Evolutionary conservation across 2,797 vertebrate genomes (phyloP), one percentile per base, ranked within the genome.

Genomic region (Scleropages formosus): DNA sequence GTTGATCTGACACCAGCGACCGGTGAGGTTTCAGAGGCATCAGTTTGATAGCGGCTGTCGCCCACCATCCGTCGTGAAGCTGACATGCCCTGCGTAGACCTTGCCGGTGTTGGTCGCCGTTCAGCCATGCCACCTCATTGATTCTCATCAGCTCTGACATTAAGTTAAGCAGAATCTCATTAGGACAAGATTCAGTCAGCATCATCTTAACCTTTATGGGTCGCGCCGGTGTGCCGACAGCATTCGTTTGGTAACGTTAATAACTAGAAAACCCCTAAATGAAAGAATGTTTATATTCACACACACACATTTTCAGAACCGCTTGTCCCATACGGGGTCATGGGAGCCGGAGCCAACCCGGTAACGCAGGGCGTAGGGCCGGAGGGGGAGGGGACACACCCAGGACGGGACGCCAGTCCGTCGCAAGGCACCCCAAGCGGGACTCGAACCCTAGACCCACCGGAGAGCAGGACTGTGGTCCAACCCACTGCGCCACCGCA

Each of bases 81-180:
- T 16, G 68, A 46, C 44, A 47, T 44, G 47, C 65, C 46, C 15
- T 65, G 46, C n/a, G n/a, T n/a, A n/a, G n/a, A 56, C 11, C 53
- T n/a, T 8, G 58, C 27, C 47, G 20, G 16, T 47, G 59, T 81
- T 82, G 81, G 81, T 78, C 85, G 75, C 74, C 90, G 85, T 83
- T 84, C 84, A 87, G 84, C 86, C 87, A 85, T 85, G 85, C 86
- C 86, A 88, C 84, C 89, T 87, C 88, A 22, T 22, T 86, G 86
- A 85, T 87, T 88, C 88, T 90, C 90, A 92, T 89, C 85, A 84
- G 84, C 88, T 87, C 85, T 91, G 87, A 91, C 89, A 89, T 88
- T 85, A 87, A 85, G 83, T 87, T 89, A 90, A 91, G 88, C 89
- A 90, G 89, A 88, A 91, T 92, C 90, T 92, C 88, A 90, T 93